Base-by-base conservation (phyloP, 2,888 invertebrate species). In the Dicyrtomina minuta region DNA sequence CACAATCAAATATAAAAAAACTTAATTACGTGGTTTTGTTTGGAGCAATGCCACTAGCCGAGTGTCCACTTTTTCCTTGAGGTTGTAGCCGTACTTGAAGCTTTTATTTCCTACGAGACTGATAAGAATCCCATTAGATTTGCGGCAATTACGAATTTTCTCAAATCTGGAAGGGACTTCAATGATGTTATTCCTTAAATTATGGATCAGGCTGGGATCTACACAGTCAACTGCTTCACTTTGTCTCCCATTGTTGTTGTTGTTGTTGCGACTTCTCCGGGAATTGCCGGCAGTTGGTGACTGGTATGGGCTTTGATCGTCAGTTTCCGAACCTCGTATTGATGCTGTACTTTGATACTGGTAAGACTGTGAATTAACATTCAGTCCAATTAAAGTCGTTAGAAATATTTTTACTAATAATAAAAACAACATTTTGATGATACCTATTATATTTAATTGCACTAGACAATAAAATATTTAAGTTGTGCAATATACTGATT, bases 161-260 rank as follows among this genome's bases (percentile, higher is more conserved):
- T 56, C 56, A 17, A 56, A 56, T 27, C 56, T 56, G 4, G 56
- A 56, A 2, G 56, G 56, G 27, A 56, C 56, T 27, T 56, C 56
- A 2, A 56, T 27, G 17, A 56, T 27, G 27, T 56, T 56, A 15
- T 12, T 56, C n/a, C 26, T 56, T 8, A 56, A 24, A 13, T 56
- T 56, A n/a, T 56, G 56, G 17, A 56, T 24, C 56, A 24, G 26
- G 4, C 13, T 17, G 27, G 56, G n/a, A 24, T 56, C 56, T 27
- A 56, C 56, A n/a, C 56, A 56, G 15, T 33, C 33, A 3, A 33
- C 8, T 8, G 4, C 33, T 33, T 33, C 33, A 33, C 33, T 33
- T 3, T 3, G 33, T 33, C 33, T 33, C 33, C 8, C 33, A n/a
- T n/a, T n/a, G n/a, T n/a, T n/a, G n/a, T n/a, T n/a, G n/a, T n/a